phyloP scores from a whole-genome alignment of 2,113 vertebrate genomes.

The Recurvirostra avosetta region DNA sequence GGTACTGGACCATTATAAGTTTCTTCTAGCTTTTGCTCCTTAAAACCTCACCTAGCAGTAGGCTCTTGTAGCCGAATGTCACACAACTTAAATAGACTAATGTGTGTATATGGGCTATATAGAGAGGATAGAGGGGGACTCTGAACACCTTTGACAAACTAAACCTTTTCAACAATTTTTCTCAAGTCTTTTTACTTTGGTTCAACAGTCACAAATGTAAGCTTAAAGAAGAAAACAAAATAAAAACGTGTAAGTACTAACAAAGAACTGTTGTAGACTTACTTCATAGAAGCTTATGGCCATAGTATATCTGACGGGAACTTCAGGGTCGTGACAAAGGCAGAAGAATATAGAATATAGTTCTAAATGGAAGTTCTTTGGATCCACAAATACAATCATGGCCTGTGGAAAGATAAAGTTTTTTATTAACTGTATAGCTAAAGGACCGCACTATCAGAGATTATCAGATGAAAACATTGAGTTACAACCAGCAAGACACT shows the following conservation, averaged over 20 bases:
- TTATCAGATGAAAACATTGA: not conserved
- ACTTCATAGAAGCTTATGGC: slow-evolving; percentile 94
- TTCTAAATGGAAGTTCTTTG: slow-evolving; percentile 88
- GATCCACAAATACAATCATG: slow-evolving; percentile 90
- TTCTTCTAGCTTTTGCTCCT: not conserved
- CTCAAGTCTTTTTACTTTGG: not conserved
- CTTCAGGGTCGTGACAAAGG: slow-evolving; percentile 91
- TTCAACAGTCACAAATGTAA: not conserved
- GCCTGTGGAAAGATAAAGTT: slow-evolving; percentile 72
- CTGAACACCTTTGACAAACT: not conserved
- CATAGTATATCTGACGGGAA: slow-evolving; percentile 86
- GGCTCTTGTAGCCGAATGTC: not conserved
- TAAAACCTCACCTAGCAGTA: not conserved
- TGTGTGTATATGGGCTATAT: not conserved
- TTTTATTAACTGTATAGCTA: not conserved
- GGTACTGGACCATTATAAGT: not conserved
- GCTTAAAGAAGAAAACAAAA: not conserved
- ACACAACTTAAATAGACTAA: not conserved
- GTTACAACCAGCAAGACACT: not conserved
- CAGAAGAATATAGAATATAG: slow-evolving; percentile 91
- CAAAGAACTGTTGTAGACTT: slow-evolving; percentile 42
- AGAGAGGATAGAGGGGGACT: not conserved
- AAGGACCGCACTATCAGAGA: not conserved
- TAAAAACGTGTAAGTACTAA: not conserved
- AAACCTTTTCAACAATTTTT: not conserved